phyloP scores from a whole-genome alignment of 2,113 vertebrate species.

The Odontesthes bonariensis region DNA sequence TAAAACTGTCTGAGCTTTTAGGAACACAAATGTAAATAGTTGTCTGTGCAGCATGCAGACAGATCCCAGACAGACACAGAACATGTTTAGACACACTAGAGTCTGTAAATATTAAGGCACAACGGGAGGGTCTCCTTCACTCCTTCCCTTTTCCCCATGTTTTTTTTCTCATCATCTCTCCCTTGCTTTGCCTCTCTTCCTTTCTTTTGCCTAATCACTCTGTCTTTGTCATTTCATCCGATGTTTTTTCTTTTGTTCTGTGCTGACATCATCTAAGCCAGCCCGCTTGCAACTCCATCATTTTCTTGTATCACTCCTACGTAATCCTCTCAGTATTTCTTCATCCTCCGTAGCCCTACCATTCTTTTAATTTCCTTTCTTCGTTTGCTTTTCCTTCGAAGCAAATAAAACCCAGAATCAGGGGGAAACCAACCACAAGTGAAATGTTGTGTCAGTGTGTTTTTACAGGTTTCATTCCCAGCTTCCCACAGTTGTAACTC shows the following conservation, averaged over 20 bases:
- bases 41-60: constrained; percentile 24
- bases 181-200: neutral
- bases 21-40: constrained; percentile 17
- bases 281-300: neutral
- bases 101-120: constrained; percentile 47
- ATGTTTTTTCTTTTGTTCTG: neutral
- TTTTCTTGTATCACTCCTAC: neutral
- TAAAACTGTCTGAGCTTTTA: constrained; percentile 9
- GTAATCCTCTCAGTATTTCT: neutral
- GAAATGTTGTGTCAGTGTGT: constrained; percentile 32
- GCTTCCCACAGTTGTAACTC: constrained; percentile 28
- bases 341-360: neutral
- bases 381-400: constrained; percentile 1
- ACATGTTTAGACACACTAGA: constrained; percentile 33
- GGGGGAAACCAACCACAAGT: constrained; percentile 21
- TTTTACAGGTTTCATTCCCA: constrained; percentile 46
- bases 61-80: constrained; percentile 12
- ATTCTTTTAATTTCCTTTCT: neutral
- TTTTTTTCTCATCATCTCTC: neutral
- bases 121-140: neutral
- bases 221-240: neutral
- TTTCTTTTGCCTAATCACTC: no score
- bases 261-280: neutral
- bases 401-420: neutral
- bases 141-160: neutral